Percentiles rank a stretch among this genome's conserved stretches.
Evolutionary conservation across 2,888 invertebrate genomes (phyloP).

Genomic region (Melolontha melolontha): DNA sequence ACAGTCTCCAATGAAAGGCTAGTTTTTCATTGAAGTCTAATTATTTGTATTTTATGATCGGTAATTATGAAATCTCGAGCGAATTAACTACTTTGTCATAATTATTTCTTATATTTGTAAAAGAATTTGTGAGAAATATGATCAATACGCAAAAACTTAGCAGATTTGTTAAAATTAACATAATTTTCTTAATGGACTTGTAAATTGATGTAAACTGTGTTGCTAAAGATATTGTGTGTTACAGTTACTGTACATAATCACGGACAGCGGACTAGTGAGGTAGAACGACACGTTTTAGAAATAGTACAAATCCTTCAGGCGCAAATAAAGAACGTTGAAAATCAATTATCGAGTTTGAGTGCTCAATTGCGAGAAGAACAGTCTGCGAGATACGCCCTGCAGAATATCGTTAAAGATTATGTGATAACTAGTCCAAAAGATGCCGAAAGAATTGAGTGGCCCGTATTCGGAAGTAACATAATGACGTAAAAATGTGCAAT

Average conservation of each 20-base stretch:
- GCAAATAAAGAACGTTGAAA: conserved; percentile 59
- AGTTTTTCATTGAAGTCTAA: too few relatives aligned
- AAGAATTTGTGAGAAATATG: background rate
- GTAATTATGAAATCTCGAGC: too few relatives aligned
- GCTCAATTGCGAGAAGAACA: conserved; percentile 62
- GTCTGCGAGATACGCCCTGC: conserved; percentile 60
- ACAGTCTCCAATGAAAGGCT: too few relatives aligned
- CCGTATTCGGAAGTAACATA: conserved; percentile 50
- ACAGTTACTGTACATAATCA: conserved; percentile 39
- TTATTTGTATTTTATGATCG: too few relatives aligned
- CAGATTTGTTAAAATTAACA: conserved; percentile 27
- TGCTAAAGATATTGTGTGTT: conserved; percentile 27
- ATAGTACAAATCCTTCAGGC: conserved; percentile 52
- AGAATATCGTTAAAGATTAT: conserved; percentile 58
- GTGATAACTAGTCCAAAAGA: conserved; percentile 58
- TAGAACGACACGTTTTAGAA: conserved; percentile 49
- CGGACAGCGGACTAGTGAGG: conserved; percentile 42
- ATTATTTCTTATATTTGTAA: background rate
- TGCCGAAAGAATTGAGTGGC: conserved; percentile 61
- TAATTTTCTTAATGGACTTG: background rate
- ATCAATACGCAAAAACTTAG: conserved; percentile 8
- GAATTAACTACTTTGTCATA: too few relatives aligned
- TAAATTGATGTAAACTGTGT: background rate
- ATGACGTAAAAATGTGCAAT: conserved; percentile 17
- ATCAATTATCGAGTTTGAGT: conserved; percentile 59